A percentile compares a stretch with the other conserved stretches of the same genome.
Evolutionary conservation across 2,888 invertebrate genomes (phyloP).

Genomic region (Meta bourneti): DNA sequence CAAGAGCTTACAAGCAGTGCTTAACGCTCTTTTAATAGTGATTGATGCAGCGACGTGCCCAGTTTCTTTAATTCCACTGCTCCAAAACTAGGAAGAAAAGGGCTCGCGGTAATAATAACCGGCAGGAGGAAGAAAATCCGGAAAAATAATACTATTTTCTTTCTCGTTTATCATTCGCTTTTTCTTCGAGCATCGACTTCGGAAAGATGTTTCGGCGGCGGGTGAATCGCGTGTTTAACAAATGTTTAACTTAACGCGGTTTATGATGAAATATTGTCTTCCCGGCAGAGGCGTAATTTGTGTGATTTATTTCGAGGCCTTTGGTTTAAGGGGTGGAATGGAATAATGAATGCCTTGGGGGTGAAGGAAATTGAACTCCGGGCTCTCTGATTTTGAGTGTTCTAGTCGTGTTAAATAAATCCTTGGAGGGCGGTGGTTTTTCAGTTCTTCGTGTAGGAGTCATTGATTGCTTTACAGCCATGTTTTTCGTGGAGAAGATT

Average conservation of each 20-base stretch:
- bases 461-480: too few relatives aligned
- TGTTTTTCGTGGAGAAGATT: too few relatives aligned
- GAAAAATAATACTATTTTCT: constrained; percentile 27
- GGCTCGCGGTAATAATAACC: background rate
- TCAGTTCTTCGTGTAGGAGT: background rate
- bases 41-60: constrained; percentile 51
- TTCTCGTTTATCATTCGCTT: constrained; percentile 10
- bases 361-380: background rate
- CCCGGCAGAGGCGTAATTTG: background rate
- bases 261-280: constrained; percentile 9
- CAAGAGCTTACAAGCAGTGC: constrained; percentile 22
- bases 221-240: constrained; percentile 19
- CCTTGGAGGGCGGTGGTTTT: background rate
- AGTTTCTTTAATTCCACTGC: constrained; percentile 44
- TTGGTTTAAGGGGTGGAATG: background rate
- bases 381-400: background rate
- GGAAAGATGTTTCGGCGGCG: background rate
- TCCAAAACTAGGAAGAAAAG: background rate
- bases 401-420: background rate
- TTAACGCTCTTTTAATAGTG: constrained; percentile 66
- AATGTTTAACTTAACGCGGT: constrained; percentile 26
- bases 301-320: constrained; percentile 2
- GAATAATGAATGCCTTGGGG: constrained; percentile 1
- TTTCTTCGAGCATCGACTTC: background rate
- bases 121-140: background rate